Evolutionary conservation across 2,113 vertebrate genomes (phyloP), one percentile per base, ranked within the genome.

Genomic region (Grammomys surdaster): DNA sequence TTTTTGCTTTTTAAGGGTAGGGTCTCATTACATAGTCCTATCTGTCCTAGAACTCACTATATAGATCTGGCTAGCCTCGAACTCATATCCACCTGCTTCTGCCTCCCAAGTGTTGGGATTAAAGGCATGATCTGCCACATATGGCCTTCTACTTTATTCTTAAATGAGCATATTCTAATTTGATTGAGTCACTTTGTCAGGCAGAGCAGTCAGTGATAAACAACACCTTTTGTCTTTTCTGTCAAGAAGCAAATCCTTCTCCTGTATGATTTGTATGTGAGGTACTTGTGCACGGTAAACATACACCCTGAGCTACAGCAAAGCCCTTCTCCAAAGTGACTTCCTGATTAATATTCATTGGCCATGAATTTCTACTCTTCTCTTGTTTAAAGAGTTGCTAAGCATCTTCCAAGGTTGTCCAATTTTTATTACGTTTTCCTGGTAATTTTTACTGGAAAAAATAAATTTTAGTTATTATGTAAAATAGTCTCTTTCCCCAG

Each of bases 371-470:
- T 40, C 7, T 36, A 89, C 22, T 20, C 88, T 7, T 89, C 56
- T 3, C 36, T 90, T 58, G 16, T 77, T 93, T 75, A 63, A 86
- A 87, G 20, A 85, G 31, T 73, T 43, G 60, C 51, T 36, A 93
- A 86, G 46, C 43, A 46, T 67, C 54, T 58, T 70, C 91, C 58
- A 78, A 88, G 31, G 40, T 48, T 87, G n/a, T 89, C 5, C 33
- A 36, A 7, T 85, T 88, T 94, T 93, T 89, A 76, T 46, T 95
- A 40, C 63, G 26, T 81, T 90, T 95, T 96, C 19, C 5, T 70
- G 31, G 56, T 56, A 70, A 51, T 73, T 96, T 94, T 95, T 96
- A 56, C 5, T 26, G 65, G 13, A 91, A 91, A 60, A 81, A 87
- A 92, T 36, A 82, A 84, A 81, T 72, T 48, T 19, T 84, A 84